A percentile compares a stretch with the other conserved stretches of the same genome.
Evolutionary conservation across 2,113 vertebrate genomes (phyloP).

Genomic region (Stomatorhinus ivindoensis): DNA sequence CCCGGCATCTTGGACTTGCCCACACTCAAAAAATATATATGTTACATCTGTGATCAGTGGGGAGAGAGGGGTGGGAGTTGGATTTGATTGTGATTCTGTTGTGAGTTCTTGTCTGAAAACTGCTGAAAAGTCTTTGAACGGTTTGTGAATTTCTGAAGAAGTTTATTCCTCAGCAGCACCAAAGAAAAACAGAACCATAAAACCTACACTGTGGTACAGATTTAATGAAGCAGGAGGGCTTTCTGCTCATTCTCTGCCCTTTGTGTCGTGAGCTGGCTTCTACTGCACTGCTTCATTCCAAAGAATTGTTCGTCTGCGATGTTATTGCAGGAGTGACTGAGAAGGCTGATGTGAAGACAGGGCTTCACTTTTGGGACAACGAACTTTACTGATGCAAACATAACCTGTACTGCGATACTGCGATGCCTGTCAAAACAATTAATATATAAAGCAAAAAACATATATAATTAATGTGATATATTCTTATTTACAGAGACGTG

Average conservation of each 20-base stretch:
- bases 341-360: not conserved
- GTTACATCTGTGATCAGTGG: not conserved
- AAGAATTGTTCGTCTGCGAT: not conserved
- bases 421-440: not conserved
- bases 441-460: not conserved
- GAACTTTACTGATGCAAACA: not conserved
- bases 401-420: not conserved
- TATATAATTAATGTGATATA: not conserved
- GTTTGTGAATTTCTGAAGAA: not conserved
- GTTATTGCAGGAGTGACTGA: not conserved
- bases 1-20: slow-evolving; percentile 13
- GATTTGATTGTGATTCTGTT: not conserved
- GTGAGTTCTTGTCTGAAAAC: not conserved
- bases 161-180: not conserved
- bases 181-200: not conserved
- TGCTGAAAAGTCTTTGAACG: not conserved
- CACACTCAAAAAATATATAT: slow-evolving; percentile 32
- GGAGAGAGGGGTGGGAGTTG: not conserved
- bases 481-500: not conserved
- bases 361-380: not conserved
- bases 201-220: not conserved
- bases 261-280: not conserved
- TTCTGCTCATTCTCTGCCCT: not conserved
- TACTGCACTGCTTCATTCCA: not conserved
- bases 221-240: not conserved